Conservation (phyloP, 2,797 vertebrate species). For the Epinephelus awoara region DNA sequence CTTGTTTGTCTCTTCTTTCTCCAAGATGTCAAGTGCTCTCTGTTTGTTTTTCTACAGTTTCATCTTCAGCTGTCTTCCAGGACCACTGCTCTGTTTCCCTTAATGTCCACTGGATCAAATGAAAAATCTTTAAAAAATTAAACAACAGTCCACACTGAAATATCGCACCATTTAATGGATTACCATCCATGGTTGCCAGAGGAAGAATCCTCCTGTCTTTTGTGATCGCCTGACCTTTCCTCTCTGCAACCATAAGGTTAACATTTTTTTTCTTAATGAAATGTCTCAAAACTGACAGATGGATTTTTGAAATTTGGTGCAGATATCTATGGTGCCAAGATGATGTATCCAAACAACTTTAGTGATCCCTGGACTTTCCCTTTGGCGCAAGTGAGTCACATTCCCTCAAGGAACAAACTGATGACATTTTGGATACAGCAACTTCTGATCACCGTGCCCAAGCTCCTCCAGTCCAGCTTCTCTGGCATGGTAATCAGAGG, state of each 20-base stretch:
- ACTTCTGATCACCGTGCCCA: too few relatives aligned
- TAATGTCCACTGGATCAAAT: background rate
- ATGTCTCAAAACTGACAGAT: too few relatives aligned
- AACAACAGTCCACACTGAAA: background rate
- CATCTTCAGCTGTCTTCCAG: background rate
- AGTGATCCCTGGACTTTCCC: background rate
- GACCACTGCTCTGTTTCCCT: background rate
- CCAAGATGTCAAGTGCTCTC: slow-evolving; percentile 17
- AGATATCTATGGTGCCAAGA: background rate
- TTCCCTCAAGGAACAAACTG: too few relatives aligned
- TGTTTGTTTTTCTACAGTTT: slow-evolving; percentile 5
- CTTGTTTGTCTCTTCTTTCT: slow-evolving; percentile 22
- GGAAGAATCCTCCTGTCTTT: background rate
- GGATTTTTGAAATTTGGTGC: too few relatives aligned
- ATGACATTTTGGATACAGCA: too few relatives aligned
- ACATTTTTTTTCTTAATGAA: too few relatives aligned
- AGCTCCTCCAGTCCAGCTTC: too few relatives aligned
- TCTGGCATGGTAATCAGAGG: too few relatives aligned
- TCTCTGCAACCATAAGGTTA: too few relatives aligned
- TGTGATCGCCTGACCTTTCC: background rate
- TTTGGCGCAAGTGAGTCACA: too few relatives aligned
- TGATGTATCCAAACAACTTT: background rate
- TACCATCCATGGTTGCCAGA: background rate
- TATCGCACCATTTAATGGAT: background rate
- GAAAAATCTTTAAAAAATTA: background rate